Conservation (phyloP, 2,888 invertebrate genomes). For the Trilocha varians region DNA sequence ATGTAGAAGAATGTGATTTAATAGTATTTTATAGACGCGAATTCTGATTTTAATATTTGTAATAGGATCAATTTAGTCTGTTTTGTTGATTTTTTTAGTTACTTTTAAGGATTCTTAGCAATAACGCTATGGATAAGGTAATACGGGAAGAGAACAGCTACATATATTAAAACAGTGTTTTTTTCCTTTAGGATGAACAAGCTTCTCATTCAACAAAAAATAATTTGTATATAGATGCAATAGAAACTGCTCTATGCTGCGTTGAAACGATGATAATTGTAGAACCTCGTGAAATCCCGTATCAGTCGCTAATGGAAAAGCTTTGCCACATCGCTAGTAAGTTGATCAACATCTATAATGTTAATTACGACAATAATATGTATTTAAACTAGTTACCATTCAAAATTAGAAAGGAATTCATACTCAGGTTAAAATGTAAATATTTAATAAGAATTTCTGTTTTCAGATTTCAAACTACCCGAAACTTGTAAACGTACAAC, state of each 20-base stretch:
- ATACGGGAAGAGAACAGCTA: too few relatives aligned
- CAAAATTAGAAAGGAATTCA: too few relatives aligned
- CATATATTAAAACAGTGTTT: too few relatives aligned
- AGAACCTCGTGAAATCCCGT: constrained; percentile 3
- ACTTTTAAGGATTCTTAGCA: not conserved
- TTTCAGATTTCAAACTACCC: constrained; percentile 13
- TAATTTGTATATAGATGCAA: constrained; percentile 6
- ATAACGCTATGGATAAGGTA: constrained; percentile 2
- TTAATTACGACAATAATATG: too few relatives aligned
- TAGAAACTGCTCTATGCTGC: constrained; percentile 10
- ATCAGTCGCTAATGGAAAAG: not conserved
- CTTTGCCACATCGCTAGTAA: constrained; percentile 29
- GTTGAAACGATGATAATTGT: constrained; percentile 7
- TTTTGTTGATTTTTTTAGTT: too few relatives aligned
- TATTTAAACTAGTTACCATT: constrained; percentile 20
- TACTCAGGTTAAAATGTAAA: not conserved
- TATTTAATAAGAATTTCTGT: not conserved
- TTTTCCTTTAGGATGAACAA: not conserved
- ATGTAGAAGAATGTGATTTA: too few relatives aligned
- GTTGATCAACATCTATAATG: constrained; percentile 17
- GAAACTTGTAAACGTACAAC: constrained; percentile 2
- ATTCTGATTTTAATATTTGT: too few relatives aligned
- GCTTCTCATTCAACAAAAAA: constrained; percentile 9
- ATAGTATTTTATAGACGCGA: too few relatives aligned
- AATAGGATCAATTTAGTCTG: too few relatives aligned